Conservation (phyloP, 1,140 invertebrate genomes). For the Lysiphlebus fabarum region DNA sequence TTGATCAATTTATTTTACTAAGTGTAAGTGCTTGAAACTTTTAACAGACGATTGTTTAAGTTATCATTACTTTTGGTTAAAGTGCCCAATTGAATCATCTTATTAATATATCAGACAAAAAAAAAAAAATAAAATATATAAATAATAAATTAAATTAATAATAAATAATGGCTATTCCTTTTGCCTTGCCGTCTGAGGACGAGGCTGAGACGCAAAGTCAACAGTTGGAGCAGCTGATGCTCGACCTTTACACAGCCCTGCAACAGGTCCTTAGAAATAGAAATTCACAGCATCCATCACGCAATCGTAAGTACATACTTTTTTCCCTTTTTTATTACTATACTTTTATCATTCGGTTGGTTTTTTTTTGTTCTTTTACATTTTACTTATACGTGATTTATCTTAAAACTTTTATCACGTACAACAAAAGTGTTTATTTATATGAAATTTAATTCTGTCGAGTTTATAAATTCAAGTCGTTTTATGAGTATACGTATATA, state of each 20-base stretch:
- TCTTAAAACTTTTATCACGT: too few species aligned
- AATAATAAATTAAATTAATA: background rate
- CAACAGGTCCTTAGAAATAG: constrained; percentile 49
- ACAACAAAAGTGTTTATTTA: too few species aligned
- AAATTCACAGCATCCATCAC: constrained; percentile 44
- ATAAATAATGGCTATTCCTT: constrained; percentile 46
- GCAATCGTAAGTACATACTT: constrained; percentile 49
- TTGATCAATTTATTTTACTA: too few species aligned
- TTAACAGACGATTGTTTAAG: background rate
- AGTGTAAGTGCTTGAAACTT: constrained; percentile 4
- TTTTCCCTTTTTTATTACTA: too few species aligned
- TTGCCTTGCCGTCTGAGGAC: constrained; percentile 44
- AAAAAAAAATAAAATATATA: constrained; percentile 1
- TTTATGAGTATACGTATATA: too few species aligned
- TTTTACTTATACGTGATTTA: too few species aligned
- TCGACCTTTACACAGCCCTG: constrained; percentile 46
- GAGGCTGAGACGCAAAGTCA: constrained; percentile 44
- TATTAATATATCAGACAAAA: too few species aligned
- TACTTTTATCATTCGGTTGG: background rate
- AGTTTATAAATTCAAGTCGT: too few species aligned
- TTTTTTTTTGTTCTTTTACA: too few species aligned
- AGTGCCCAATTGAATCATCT: too few species aligned
- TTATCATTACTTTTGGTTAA: background rate
- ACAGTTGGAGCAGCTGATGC: constrained; percentile 49
- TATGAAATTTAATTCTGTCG: too few species aligned